Conservation (phyloP, 2,888 invertebrate genomes). For the Idaea aversata region DNA sequence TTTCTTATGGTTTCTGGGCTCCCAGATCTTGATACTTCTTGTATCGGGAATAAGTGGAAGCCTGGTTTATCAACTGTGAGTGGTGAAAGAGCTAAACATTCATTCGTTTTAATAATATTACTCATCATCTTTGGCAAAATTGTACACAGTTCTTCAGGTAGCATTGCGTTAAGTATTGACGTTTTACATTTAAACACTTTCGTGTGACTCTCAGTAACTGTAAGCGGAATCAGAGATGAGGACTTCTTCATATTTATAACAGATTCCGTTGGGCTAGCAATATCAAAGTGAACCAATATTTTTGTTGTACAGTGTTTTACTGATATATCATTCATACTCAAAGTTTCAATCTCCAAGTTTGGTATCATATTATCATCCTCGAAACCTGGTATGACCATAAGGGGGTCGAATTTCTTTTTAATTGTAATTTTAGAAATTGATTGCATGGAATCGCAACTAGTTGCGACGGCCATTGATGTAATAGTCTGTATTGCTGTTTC, state of each 20-base stretch:
- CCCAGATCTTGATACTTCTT: conserved; percentile 34
- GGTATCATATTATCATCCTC: conserved; percentile 42
- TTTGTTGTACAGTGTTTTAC: conserved; percentile 61
- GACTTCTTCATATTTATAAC: conserved; percentile 31
- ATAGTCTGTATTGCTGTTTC: conserved; percentile 47
- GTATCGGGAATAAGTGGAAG: conserved; percentile 39
- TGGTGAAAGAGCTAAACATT: conserved; percentile 19
- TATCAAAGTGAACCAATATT: conserved; percentile 60
- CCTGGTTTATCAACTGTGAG: conserved; percentile 29
- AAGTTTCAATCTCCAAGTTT: conserved; percentile 49
- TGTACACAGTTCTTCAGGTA: conserved; percentile 67
- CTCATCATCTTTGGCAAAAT: conserved; percentile 59
- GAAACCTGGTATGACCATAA: conserved; percentile 48
- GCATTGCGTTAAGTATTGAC: conserved; percentile 54
- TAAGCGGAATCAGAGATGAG: conserved; percentile 41
- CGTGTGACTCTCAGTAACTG: conserved; percentile 40
- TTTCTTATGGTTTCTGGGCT: conserved; percentile 16
- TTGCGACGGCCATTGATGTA: neutral
- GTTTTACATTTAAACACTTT: conserved; percentile 60
- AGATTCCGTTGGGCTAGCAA: conserved; percentile 40
- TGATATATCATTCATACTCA: conserved; percentile 51
- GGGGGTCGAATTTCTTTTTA: conserved; percentile 21
- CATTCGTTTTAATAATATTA: conserved; percentile 37
- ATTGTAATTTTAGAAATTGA: conserved; percentile 22
- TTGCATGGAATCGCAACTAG: conserved; percentile 13